Percentiles rank a stretch among this genome's conserved stretches.
Conservation (phyloP, 2,797 vertebrate species). For the Oceanodroma leucorhoa region DNA sequence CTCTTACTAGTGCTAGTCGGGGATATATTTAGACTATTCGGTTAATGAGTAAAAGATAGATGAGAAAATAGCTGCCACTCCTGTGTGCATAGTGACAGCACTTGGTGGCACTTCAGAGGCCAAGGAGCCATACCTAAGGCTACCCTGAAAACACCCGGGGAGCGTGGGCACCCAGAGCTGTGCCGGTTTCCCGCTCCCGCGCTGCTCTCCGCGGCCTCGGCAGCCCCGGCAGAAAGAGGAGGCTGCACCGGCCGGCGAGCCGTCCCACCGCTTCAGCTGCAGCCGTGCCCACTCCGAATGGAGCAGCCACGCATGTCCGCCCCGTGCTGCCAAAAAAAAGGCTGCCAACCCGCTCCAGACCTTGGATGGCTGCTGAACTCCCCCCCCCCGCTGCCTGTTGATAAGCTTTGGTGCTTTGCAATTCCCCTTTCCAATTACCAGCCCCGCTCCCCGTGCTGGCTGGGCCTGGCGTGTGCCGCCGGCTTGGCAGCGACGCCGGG, state of each 20-base stretch:
- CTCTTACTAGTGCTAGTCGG: neutral
- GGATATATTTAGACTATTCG: constrained; percentile 16
- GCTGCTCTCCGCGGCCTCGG: rapidly evolving
- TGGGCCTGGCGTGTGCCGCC: neutral
- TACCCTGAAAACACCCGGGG: rapidly evolving
- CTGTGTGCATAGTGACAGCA: neutral
- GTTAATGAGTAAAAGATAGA: constrained; percentile 12
- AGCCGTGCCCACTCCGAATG: rapidly evolving
- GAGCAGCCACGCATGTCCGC: neutral
- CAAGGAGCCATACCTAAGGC: neutral
- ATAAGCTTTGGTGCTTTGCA: constrained; percentile 43
- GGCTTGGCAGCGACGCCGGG: rapidly evolving
- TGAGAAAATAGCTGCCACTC: neutral
- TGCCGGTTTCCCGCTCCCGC: neutral
- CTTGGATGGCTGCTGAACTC: neutral
- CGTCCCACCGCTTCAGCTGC: rapidly evolving
- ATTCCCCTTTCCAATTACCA: constrained; percentile 58
- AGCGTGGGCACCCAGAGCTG: rapidly evolving
- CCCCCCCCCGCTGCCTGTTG: neutral
- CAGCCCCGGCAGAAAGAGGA: neutral
- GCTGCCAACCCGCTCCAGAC: neutral
- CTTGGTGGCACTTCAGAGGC: neutral
- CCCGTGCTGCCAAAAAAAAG: neutral
- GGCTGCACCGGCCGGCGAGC: rapidly evolving
- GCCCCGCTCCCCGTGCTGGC: rapidly evolving